A percentile compares a stretch with the other conserved stretches of the same genome.
phyloP scores from a whole-genome alignment of 2,113 vertebrate genomes.

The Acinonyx jubatus region DNA sequence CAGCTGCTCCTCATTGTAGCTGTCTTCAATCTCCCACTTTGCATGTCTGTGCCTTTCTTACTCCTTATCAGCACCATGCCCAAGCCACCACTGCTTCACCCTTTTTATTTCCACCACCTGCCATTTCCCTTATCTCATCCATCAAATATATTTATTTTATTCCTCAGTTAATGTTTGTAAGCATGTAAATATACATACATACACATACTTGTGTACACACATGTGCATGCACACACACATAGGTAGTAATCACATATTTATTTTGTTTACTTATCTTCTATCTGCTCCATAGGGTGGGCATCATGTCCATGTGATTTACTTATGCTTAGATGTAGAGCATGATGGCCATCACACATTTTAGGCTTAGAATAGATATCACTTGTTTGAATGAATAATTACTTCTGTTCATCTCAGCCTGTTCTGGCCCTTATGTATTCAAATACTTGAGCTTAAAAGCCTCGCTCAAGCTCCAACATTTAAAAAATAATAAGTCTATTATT shows the following conservation, averaged over 20 bases:
- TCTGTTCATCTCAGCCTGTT: not conserved
- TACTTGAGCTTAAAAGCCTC: not conserved
- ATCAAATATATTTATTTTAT: not conserved
- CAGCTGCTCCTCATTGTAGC: not conserved
- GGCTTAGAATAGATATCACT: not conserved
- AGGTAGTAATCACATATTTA: not conserved
- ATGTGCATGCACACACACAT: not conserved
- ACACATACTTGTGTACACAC: not conserved
- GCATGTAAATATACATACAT: not conserved
- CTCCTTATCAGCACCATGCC: not conserved
- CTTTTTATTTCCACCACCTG: not conserved
- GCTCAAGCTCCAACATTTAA: not conserved
- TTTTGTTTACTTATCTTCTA: not conserved
- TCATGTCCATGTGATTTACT: not conserved
- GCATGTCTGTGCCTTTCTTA: not conserved
- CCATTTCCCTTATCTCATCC: not conserved
- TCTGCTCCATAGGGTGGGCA: not conserved
- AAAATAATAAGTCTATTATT: not conserved
- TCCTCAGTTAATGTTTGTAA: not conserved
- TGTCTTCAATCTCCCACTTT: not conserved
- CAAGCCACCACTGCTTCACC: not conserved
- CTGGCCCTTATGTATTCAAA: not conserved
- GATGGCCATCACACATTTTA: not conserved
- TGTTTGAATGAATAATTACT: not conserved
- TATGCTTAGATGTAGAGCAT: not conserved